Evolutionary conservation across 2,888 invertebrate species (phyloP).

Genomic region (Clanis bilineata): DNA sequence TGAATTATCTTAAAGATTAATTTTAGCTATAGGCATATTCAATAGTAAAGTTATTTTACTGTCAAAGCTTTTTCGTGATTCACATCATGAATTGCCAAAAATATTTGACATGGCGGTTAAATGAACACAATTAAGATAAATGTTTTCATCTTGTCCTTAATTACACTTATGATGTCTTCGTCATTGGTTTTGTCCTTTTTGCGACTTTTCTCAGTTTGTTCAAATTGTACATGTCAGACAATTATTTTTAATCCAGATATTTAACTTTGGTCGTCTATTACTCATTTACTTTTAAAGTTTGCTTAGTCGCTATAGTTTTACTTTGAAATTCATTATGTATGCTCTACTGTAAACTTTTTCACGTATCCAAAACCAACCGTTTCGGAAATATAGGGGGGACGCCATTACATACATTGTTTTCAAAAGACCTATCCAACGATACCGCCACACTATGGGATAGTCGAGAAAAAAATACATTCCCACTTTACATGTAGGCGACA

Average conservation of each 20-base stretch:
- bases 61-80: not conserved
- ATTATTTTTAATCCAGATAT: not conserved
- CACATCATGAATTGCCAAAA: not conserved
- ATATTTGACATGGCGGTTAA: not conserved
- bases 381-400: too few species aligned
- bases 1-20: not conserved
- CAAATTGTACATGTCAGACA: not conserved
- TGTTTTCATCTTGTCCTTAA: not conserved
- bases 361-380: too few species aligned
- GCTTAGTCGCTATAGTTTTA: too few species aligned
- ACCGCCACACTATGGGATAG: too few species aligned
- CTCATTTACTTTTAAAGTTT: too few species aligned
- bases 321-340: too few species aligned
- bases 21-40: too few species aligned
- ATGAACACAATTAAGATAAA: not conserved
- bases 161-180: not conserved
- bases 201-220: constrained; percentile 3
- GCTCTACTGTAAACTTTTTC: too few species aligned
- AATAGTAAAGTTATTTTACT: not conserved
- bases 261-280: not conserved
- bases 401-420: too few species aligned
- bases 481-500: too few species aligned
- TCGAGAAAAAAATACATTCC: too few species aligned
- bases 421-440: too few species aligned
- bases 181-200: not conserved